Evolutionary conservation across 2,113 vertebrate species (phyloP), one percentile per base, ranked within the genome.

Genomic region (Calonectris borealis): DNA sequence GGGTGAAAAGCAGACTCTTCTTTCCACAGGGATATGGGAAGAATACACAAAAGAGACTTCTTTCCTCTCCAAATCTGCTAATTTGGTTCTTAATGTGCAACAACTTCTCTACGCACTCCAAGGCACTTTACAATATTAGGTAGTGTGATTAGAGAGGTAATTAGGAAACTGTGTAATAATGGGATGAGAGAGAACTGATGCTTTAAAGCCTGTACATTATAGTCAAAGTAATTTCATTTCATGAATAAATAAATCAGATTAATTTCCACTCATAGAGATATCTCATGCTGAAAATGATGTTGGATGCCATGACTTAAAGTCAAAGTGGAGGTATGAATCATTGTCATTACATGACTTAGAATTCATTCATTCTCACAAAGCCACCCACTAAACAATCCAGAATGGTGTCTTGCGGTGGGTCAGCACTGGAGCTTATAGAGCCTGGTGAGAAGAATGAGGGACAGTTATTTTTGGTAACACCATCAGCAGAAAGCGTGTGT

Each of bases 41-140:
- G 55, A 83, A 83, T n/a, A 54, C 4, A 32, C 20, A 91, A 78
- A 73, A 81, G 32, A 61, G 5, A 36, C 44, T 90, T 66, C 26
- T 94, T 93, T 76, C 36, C 31, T 93, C 87, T 94, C 73, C 42
- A 85, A 21, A 72, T 72, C 62, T 90, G 13, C 20, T 96, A 69
- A 91, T 96, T 93, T 96, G 17, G 21, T 80, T 82, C 91, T 80
- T 93, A 91, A 93, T 95, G 82, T 80, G 46, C 75, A 91, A 27
- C 90, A 90, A 94, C 88, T 88, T 96, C 58, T 94, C 66, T 69
- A 46, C 58, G 55, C 71, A 96, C 93, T 91, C 58, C 79, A 94
- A 88, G 58, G 32, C 64, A 92, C 96, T 97, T 94, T 90, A 95
- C 42, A 78, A 54, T 88, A 95, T 94, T 96, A 96, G 78, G 62